Base-by-base conservation (phyloP, 2,888 invertebrate genomes). In the Agonopterix alstromeriana region DNA sequence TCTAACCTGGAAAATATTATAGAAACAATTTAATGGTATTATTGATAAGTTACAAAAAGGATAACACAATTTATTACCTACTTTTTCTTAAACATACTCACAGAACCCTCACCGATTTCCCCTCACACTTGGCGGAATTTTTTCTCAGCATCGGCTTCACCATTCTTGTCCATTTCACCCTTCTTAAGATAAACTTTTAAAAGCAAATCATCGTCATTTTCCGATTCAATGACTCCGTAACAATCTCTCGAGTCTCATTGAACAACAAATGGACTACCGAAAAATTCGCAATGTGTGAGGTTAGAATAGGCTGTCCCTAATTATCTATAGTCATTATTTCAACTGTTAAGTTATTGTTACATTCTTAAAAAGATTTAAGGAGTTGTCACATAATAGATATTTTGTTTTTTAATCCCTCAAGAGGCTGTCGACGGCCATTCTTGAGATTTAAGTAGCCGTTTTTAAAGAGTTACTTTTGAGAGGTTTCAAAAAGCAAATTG, bases 331-430 rank as follows among this genome's bases (percentile, higher is more conserved):
- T 53, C 57, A 58, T 65, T 58, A 60, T 56, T 54, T 67, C 65
- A 60, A 59, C 62, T 67, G 70, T 69, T 58, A 65, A 65, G 49
- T 55, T 50, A 57, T 66, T 69, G 64, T 66, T 11, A 11, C 48
- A 57, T 51, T 49, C 55, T 56, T 63, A 65, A 65, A 60, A 56
- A 58, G 55, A 27, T 27, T 27, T 27, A 27, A 27, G 27, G 27
- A 27, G 27, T 54, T 50, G 43, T 1, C n/a, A 50, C 46, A 52
- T 55, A 63, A 64, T 58, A 53, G 56, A 38, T 36, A 40, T 49
- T 53, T 64, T 65, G 62, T 66, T 46, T 51, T 54, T 53, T 73
- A 73, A 75, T 75, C 71, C 65, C 56, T 61, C 50, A 50, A 53
- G 65, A 56, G 54, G 56, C 53, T 61, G 54, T 54, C 56, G 50